Base-by-base conservation (phyloP, 2,888 invertebrate species). In the Mythimna lalbum region DNA sequence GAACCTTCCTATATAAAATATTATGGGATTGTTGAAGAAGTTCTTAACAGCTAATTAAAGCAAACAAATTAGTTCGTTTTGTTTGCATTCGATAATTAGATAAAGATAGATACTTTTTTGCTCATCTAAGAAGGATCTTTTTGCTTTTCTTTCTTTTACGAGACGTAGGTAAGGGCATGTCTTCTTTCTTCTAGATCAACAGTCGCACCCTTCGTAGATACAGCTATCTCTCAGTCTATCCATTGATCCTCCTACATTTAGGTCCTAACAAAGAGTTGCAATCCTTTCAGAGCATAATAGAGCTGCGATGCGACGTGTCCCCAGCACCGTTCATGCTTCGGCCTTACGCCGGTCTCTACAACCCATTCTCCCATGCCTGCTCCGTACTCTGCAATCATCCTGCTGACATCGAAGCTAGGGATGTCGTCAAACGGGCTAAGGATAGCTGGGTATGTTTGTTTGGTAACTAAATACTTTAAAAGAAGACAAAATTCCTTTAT, bases 301-400 rank as follows among this genome's bases (percentile, higher is more conserved):
- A 97, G 68, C 88, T 97, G 74, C 92, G 93, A 87, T 97, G 97
- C 86, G 96, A 97, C 14, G 97, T 97, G 19, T 96, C 95, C 39
- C 97, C 97, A 2, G 98, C 98, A 2, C 98, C 98, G 6, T 97
- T 97, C 73, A 96, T 97, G 71, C 93, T 98, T 55, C 97, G 98
- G 62, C 98, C 98, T 0, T 98, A 98, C 88, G 98, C 98, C 4
- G 98, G 97, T 0, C 95, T 98, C 0, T 98, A 97, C 93, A 98
- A 98, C 92, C 98, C 98, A 0, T 98, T 97, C 91, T 97, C 98
- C 0, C 97, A 97, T 76, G 97, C 97, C 9, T 98, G 98, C 89
- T 98, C 98, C 0, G 97, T 98, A 10, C 95, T 98, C 12, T 98
- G 98, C 93, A 98, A 98, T 90, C 98, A 98, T 92, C 98, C 98